These are phyloP conservation scores for Lepidocolaptes lacrymiger DNA, from an alignment of 2,797 vertebrate genomes.

Conservation along the genomic window DNA sequence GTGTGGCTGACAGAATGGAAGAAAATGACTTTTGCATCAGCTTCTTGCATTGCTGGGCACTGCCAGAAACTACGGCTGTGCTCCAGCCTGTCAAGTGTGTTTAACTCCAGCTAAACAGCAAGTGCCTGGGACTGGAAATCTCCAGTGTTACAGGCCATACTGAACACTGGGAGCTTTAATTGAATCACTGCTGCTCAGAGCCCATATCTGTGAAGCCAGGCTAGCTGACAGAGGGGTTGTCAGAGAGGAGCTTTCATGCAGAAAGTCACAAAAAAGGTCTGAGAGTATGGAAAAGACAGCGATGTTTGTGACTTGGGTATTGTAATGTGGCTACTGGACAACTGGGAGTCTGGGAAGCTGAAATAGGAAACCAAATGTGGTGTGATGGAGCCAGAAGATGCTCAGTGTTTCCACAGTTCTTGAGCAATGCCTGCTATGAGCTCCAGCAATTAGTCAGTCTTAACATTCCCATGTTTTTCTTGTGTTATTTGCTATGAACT, in stretches of 20 bases:
- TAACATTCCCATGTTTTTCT: neutral
- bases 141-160: neutral
- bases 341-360: neutral
- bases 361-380: neutral
- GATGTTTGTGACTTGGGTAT: neutral
- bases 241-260: neutral
- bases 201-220: neutral
- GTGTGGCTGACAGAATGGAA: neutral
- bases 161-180: neutral
- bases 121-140: neutral
- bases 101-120: neutral
- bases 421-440: neutral
- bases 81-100: neutral
- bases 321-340: neutral
- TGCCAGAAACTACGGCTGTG: neutral
- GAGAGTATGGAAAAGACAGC: neutral
- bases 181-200: neutral
- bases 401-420: neutral
- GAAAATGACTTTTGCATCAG: neutral
- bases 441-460: neutral
- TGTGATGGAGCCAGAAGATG: neutral
- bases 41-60: neutral
- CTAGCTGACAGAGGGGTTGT: neutral
- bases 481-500: neutral
- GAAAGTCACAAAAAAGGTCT: neutral